Evolutionary conservation across 1,140 invertebrate species (phyloP), one percentile per base, ranked within the genome.

Genomic region (Drosophila santomea): DNA sequence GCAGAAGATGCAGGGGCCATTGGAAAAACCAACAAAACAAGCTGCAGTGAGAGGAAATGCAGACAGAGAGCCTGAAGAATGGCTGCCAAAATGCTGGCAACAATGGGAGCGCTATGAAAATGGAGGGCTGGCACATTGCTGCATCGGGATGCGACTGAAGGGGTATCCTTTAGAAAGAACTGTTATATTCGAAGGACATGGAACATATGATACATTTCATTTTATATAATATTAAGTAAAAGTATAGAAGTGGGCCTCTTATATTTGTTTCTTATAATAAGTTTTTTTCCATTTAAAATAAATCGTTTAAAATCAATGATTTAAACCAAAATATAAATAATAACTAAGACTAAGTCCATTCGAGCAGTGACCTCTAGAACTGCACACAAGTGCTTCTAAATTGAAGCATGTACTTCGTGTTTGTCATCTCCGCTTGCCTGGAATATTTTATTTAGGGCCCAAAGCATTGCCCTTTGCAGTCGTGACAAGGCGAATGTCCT

Each of bases 41-140:
- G 55, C 45, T 83, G 80, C 80, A 76, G 58, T 55, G 50, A 66
- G 61, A 67, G 83, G 78, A 75, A 88, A 85, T 81, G 60, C 78
- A 67, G 74, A 25, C 55, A 51, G 43, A 75, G 41, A 38, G 10
- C 15, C 67, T 36, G 43, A 68, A 41, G 41, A 71, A 72, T 72
- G 64, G 38, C 60, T 61, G 48, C 71, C 69, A 88, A 75, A 82
- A 75, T 52, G 74, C 66, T 69, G 64, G 25, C 50, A 55, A 44
- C 62, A 47, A 69, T 69, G 48, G 41, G 4, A 15, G 17, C 6
- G 59, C 17, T 47, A 64, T 20, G 14, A 35, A 35, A 28, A 12
- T 6, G 45, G 28, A 67, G 35, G 51, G 38, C 51, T 11, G n/a
- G 32, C 14, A 39, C 23, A 7, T 8, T 5, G 17, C 11, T 2